Evolutionary conservation across 2,113 vertebrate species (phyloP).

Genomic region (Aramus guarauna): DNA sequence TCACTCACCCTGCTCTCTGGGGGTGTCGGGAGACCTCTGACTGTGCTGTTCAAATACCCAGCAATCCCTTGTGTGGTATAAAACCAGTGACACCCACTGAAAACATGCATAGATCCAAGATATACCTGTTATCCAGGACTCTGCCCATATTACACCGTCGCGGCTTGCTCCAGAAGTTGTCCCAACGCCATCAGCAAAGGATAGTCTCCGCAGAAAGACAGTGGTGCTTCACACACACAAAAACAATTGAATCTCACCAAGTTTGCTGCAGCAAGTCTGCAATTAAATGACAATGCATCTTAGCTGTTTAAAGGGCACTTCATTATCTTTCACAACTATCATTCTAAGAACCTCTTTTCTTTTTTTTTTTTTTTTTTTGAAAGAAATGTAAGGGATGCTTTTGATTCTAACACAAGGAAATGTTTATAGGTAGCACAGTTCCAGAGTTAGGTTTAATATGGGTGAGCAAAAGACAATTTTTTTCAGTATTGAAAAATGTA

Average conservation of each 20-base stretch:
- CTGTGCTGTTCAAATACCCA: background rate
- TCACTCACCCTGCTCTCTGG: background rate
- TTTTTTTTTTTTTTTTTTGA: background rate
- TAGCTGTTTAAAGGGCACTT: background rate
- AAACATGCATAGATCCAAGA: background rate
- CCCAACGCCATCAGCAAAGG: background rate
- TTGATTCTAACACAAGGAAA: background rate
- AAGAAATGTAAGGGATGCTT: background rate
- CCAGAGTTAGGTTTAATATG: background rate
- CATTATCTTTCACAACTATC: background rate
- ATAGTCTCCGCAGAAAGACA: background rate
- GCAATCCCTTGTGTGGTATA: background rate
- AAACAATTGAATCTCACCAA: background rate
- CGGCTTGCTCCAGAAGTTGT: background rate
- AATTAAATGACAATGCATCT: background rate
- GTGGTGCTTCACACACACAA: background rate
- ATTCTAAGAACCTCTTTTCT: background rate
- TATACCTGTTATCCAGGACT: fast-evolving
- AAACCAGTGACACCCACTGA: background rate
- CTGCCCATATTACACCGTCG: background rate
- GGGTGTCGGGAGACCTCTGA: background rate
- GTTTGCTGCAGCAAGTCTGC: background rate
- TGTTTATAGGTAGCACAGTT: background rate
- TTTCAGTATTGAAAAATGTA: background rate
- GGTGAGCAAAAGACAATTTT: background rate